phyloP scores from a whole-genome alignment of 2,113 vertebrate genomes.

The Aythya baeri region DNA sequence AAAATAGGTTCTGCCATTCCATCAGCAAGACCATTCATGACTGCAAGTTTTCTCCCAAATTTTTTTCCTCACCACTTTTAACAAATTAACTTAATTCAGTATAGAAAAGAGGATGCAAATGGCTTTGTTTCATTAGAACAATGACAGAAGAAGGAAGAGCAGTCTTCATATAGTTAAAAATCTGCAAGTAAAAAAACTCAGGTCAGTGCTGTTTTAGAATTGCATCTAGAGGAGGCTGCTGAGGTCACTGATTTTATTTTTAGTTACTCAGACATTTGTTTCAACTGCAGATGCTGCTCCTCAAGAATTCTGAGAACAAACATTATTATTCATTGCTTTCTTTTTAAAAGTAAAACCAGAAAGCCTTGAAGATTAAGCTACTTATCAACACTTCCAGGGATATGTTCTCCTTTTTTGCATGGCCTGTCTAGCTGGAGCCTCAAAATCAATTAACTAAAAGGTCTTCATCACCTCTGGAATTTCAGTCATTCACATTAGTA shows the following conservation, averaged over 20 bases:
- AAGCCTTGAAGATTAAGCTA: slow-evolving; percentile 41
- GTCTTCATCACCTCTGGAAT: slow-evolving; percentile 56
- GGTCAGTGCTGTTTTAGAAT: background rate
- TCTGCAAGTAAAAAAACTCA: background rate
- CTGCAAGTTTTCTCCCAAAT: background rate
- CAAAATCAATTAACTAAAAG: slow-evolving; percentile 59
- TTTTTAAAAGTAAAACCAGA: slow-evolving; percentile 21
- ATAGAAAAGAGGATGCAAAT: background rate
- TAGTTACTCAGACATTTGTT: slow-evolving; percentile 21
- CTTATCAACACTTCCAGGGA: slow-evolving; percentile 35
- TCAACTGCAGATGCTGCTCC: background rate
- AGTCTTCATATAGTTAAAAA: background rate
- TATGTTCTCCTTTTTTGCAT: background rate
- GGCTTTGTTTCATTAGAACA: background rate
- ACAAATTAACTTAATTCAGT: background rate
- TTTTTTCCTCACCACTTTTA: background rate
- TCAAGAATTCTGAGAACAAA: slow-evolving; percentile 27
- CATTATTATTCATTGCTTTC: slow-evolving; percentile 14
- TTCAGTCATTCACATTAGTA: slow-evolving; percentile 26
- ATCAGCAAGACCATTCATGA: background rate
- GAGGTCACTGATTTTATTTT: slow-evolving; percentile 37
- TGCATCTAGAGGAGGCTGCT: background rate
- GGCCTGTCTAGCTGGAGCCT: slow-evolving; percentile 3
- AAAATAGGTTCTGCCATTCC: background rate
- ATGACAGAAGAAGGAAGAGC: background rate